Base-by-base conservation (phyloP, 2,113 vertebrate species). In the Tricholaema leucomelas region DNA sequence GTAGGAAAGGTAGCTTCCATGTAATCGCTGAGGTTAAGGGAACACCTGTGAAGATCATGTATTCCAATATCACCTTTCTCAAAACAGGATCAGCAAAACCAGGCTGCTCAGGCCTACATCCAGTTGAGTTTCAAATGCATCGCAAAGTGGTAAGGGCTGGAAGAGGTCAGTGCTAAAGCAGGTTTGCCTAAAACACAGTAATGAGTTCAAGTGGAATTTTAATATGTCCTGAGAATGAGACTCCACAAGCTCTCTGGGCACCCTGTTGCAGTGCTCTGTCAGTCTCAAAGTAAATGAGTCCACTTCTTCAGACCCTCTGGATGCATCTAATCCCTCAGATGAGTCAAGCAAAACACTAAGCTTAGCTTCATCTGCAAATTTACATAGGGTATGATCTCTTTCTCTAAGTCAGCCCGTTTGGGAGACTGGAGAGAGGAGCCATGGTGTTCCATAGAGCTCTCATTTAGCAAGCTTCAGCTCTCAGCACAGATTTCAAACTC, bases 21-120 rank as follows among this genome's bases (percentile, higher is more conserved):
- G 3, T 30, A 76, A 71, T 31, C 0, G 0, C 33, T 60, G 50
- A 23, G 15, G 24, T 25, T 69, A 77, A 81, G 10, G 11, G 10
- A 46, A 14, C 10, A 46, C 16, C 10, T 46, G 15, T 27, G 60
- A 78, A 30, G 2, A n/a, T 4, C 1, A 1, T n/a, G 14, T 44
- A 66, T 46, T 44, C n/a, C 23, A 60, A 19, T 12, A 17, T 13
- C 6, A 16, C 30, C 14, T 66, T 73, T 31, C 35, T 80, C 35
- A 58, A 40, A 87, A 58, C 15, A 72, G 6, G 30, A 19, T 15
- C 23, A 74, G 15, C 44, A n/a, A 46, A 74, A 81, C 4, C 13
- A 50, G 25, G 52, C 54, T 66, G 30, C 25, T 80, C 1, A 4
- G 20, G 30, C 11, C 10, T 44, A 20, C 44, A 20, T 44, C n/a